Conservation (phyloP, 2,888 invertebrate species). For the Tachina grossa region DNA sequence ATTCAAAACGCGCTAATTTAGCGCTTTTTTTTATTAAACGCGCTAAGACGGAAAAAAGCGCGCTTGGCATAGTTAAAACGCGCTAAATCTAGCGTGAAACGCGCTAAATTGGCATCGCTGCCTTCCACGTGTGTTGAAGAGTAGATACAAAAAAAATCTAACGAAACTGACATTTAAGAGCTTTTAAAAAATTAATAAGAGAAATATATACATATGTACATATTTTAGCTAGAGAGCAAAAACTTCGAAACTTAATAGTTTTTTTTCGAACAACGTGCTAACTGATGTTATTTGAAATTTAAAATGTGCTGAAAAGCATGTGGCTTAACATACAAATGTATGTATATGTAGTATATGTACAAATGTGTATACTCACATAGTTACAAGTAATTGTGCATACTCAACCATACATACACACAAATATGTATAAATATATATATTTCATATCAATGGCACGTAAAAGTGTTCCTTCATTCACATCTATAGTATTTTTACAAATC, state of each 20-base stretch:
- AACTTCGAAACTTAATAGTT: background rate
- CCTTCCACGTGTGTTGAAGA: background rate
- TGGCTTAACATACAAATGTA: background rate
- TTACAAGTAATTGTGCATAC: background rate
- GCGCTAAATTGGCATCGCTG: no score
- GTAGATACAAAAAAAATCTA: background rate
- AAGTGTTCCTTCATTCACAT: no score
- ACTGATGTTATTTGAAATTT: background rate
- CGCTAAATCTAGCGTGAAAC: no score
- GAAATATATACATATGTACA: background rate
- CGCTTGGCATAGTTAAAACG: no score
- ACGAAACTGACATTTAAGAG: background rate
- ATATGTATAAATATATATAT: background rate
- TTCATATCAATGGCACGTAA: background rate
- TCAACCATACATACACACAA: background rate
- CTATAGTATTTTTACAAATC: background rate
- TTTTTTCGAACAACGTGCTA: slow-evolving; percentile 27
- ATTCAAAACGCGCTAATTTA: no score
- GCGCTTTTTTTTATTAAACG: no score
- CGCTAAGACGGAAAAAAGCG: no score
- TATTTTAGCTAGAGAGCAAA: background rate
- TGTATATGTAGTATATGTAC: background rate
- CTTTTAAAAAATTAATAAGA: background rate
- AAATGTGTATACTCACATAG: background rate
- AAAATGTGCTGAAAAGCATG: background rate